Conservation (phyloP, 2,888 invertebrate species). For the Zygaena filipendulae region DNA sequence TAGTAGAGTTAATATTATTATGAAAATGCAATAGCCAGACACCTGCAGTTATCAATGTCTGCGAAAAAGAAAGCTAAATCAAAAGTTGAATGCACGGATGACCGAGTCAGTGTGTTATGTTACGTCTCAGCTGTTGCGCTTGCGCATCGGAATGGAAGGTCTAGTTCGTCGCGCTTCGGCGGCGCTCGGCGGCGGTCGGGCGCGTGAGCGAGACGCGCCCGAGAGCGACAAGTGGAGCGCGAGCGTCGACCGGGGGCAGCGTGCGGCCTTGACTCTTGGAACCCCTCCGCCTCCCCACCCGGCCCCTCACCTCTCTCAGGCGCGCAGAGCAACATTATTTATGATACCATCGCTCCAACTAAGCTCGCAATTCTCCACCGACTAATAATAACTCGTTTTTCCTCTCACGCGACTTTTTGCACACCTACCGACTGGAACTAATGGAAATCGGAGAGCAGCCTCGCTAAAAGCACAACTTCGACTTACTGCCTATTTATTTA, state of each 20-base stretch:
- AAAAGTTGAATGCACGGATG: conserved; percentile 69
- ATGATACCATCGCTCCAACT: conserved; percentile 64
- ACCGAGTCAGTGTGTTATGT: conserved; percentile 69
- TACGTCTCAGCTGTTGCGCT: conserved; percentile 66
- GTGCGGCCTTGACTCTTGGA: conserved; percentile 79
- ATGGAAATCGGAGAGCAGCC: background rate
- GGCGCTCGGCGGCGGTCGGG: conserved; percentile 37
- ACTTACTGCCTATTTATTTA: too few relatives aligned
- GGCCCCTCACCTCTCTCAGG: conserved; percentile 36
- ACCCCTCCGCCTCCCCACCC: conserved; percentile 23
- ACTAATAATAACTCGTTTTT: conserved; percentile 67
- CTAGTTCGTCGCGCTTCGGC: conserved; percentile 58
- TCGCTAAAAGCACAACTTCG: background rate
- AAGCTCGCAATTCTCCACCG: conserved; percentile 60
- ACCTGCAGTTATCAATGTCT: conserved; percentile 16
- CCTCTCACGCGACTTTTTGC: conserved; percentile 59
- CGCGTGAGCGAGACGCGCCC: conserved; percentile 38
- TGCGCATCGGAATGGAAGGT: conserved; percentile 55
- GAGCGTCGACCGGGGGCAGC: conserved; percentile 85
- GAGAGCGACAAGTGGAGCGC: conserved; percentile 60
- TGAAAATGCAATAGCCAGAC: too few relatives aligned
- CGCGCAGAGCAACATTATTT: conserved; percentile 62
- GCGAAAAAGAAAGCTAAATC: conserved; percentile 63
- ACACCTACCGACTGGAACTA: conserved; percentile 21
- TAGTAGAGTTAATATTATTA: too few relatives aligned